Evolutionary conservation across 1,140 invertebrate genomes (phyloP).

Genomic region (Heterodera carotae): DNA sequence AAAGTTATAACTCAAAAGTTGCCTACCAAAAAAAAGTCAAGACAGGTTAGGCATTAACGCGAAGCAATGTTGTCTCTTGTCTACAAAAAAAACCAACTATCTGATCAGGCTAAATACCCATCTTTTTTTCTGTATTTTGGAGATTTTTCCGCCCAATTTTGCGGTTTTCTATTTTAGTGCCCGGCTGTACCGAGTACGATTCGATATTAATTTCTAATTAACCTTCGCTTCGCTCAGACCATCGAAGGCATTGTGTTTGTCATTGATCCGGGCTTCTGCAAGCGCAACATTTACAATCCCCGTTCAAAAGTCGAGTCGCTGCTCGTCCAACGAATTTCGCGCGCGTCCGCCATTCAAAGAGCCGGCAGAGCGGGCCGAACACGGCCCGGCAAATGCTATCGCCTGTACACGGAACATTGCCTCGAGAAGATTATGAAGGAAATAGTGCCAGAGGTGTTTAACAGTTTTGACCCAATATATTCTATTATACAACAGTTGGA

Average conservation of each 20-base stretch:
- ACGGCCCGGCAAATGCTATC: constrained; percentile 93
- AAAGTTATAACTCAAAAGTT: no score
- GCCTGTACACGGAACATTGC: constrained; percentile 77
- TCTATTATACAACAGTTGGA: no score
- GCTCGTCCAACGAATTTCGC: constrained; percentile 75
- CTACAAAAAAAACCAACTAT: no score
- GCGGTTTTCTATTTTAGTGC: no score
- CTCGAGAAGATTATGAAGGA: not conserved
- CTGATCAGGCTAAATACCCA: no score
- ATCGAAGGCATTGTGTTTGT: constrained; percentile 99
- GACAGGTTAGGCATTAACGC: no score
- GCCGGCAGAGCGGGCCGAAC: constrained; percentile 93
- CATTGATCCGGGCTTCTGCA: constrained; percentile 99
- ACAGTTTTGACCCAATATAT: not conserved
- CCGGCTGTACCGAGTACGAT: no score
- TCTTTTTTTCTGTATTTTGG: no score
- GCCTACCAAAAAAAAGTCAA: no score
- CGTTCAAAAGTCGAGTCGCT: constrained; percentile 78
- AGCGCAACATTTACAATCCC: constrained; percentile 97
- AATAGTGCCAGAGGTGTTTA: not conserved
- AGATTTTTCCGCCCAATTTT: no score
- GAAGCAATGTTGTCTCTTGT: no score
- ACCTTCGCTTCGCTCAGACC: constrained; percentile 76
- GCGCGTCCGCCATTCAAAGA: constrained; percentile 93
- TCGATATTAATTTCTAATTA: no score